Conservation (phyloP, 2,888 invertebrate species). For the Artemia sinica region DNA sequence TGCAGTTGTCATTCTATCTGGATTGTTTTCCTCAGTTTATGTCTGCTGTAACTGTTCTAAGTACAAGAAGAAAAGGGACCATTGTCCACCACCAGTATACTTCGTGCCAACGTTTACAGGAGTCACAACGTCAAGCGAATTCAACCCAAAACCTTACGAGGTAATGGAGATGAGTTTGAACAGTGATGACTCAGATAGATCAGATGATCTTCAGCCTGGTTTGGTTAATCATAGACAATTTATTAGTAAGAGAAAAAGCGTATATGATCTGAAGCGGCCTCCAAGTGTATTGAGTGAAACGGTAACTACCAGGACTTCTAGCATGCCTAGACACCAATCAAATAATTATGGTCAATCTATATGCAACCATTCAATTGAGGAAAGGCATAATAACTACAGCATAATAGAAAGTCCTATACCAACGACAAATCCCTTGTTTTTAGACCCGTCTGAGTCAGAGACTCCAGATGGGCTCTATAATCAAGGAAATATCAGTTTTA, state of each 20-base stretch:
- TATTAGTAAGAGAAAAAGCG: not conserved
- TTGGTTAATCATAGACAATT: constrained; percentile 37
- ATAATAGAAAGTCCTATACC: constrained; percentile 20
- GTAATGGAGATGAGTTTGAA: constrained; percentile 80
- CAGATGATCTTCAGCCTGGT: constrained; percentile 60
- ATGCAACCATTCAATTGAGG: constrained; percentile 3
- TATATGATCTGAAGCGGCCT: not conserved
- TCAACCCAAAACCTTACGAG: constrained; percentile 13
- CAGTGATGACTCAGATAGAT: constrained; percentile 59
- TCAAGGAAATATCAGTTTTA: too few species aligned
- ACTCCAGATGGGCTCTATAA: too few species aligned
- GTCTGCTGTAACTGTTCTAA: not conserved
- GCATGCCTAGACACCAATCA: constrained; percentile 7
- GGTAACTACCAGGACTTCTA: constrained; percentile 3
- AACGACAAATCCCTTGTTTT: constrained; percentile 20
- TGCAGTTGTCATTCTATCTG: not conserved
- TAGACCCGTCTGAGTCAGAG: not conserved
- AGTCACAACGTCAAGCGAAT: constrained; percentile 7
- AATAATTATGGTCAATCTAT: not conserved
- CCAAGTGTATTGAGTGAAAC: not conserved
- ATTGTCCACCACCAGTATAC: constrained; percentile 8
- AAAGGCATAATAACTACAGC: not conserved
- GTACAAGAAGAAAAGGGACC: not conserved
- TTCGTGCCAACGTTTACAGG: constrained; percentile 2
- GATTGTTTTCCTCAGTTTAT: not conserved